Evolutionary conservation across 2,113 vertebrate genomes (phyloP).

Genomic region (Echinops telfairi): DNA sequence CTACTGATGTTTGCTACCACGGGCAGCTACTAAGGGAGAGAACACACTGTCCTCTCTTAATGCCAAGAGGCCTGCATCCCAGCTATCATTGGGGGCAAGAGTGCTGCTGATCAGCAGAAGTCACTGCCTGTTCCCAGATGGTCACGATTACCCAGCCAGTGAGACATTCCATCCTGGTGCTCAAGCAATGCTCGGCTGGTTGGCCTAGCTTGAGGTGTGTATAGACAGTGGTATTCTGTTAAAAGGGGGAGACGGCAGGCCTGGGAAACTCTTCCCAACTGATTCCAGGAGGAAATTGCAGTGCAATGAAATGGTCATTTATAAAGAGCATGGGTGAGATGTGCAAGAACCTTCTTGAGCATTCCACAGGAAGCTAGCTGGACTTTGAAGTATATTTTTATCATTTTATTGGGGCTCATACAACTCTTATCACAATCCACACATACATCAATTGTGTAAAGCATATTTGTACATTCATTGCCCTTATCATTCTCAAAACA

Average conservation of each 20-base stretch:
- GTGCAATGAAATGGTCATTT: neutral
- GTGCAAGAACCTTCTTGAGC: neutral
- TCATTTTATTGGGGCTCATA: too few relatives aligned
- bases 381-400: neutral
- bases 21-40: conserved; percentile 48
- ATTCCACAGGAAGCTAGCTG: neutral
- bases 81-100: conserved; percentile 67
- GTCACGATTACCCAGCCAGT: conserved; percentile 77
- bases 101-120: conserved; percentile 70
- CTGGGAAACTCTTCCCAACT: conserved; percentile 30
- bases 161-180: conserved; percentile 60
- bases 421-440: too few relatives aligned
- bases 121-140: conserved; percentile 80
- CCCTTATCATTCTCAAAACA: too few relatives aligned
- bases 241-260: neutral
- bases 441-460: too few relatives aligned
- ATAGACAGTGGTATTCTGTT: conserved; percentile 10
- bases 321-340: neutral
- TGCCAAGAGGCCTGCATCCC: conserved; percentile 74
- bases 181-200: conserved; percentile 56
- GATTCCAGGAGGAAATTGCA: conserved; percentile 42
- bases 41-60: conserved; percentile 52
- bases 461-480: too few relatives aligned
- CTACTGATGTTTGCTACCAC: conserved; percentile 29
- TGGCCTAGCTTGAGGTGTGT: conserved; percentile 20